Evolutionary conservation across 2,888 invertebrate genomes (phyloP).

Genomic region (Mactromeris polynyma): DNA sequence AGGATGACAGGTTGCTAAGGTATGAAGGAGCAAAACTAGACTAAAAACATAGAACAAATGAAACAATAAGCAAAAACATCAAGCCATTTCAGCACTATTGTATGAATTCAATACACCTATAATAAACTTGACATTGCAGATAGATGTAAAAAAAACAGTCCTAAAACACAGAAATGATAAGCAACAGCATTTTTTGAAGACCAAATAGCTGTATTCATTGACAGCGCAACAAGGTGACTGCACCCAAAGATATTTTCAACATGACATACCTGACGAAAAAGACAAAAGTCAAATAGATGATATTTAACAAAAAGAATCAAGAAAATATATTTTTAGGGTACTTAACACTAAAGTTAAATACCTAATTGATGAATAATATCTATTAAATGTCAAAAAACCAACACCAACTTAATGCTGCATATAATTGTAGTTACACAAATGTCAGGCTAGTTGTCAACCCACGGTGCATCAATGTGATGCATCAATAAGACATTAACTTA

Average conservation of each 20-base stretch:
- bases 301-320: slow-evolving; percentile 8
- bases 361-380: slow-evolving; percentile 5
- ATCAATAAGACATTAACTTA: not conserved
- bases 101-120: too few species aligned
- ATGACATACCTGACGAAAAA: not conserved
- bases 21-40: too few species aligned
- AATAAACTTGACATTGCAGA: too few species aligned
- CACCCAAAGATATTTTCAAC: not conserved
- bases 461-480: not conserved
- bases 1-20: too few species aligned
- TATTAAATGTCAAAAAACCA: not conserved
- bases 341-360: slow-evolving; percentile 15
- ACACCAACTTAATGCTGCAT: too few species aligned
- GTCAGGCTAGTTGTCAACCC: not conserved
- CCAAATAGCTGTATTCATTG: not conserved
- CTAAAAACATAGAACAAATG: too few species aligned
- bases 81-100: too few species aligned
- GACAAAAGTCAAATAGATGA: not conserved
- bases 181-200: not conserved
- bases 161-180: not conserved
- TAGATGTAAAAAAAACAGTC: too few species aligned
- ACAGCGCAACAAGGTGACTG: not conserved
- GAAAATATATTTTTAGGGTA: not conserved
- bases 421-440: not conserved
- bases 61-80: too few species aligned